These are phyloP conservation scores for Sinocyclocheilus rhinocerous DNA, from an alignment of 2,113 vertebrate genomes.

Conservation along the genomic window DNA sequence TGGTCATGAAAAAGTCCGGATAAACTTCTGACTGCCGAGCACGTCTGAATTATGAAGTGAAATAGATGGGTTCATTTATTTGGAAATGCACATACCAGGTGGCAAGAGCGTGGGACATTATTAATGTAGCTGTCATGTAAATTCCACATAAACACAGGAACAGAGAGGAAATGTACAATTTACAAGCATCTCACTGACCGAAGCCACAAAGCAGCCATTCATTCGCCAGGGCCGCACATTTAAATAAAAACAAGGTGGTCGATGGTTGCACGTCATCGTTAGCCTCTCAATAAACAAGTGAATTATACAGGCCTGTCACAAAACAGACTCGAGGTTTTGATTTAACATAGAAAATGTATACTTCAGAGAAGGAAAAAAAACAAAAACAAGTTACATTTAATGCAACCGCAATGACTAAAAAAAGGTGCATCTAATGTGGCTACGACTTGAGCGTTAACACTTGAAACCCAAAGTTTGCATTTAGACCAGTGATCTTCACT, in stretches of 20 bases:
- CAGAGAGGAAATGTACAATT: constrained; percentile 59
- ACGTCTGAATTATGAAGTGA: constrained; percentile 50
- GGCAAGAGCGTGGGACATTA: constrained; percentile 51
- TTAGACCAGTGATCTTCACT: no score
- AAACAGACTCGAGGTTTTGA: constrained; percentile 12
- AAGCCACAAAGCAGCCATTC: constrained; percentile 57
- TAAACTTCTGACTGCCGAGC: constrained; percentile 33
- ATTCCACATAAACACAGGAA: constrained; percentile 58
- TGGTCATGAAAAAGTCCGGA: constrained; percentile 42
- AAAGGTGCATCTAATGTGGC: not conserved
- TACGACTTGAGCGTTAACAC: not conserved
- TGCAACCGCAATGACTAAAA: not conserved
- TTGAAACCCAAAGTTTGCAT: not conserved
- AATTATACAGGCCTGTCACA: constrained; percentile 40
- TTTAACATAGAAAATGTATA: constrained; percentile 2
- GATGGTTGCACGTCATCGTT: constrained; percentile 32
- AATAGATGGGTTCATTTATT: constrained; percentile 59
- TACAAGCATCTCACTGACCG: constrained; percentile 56
- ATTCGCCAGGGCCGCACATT: constrained; percentile 44
- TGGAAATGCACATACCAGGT: constrained; percentile 56
- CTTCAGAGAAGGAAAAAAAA: not conserved
- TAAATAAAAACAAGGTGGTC: constrained; percentile 61
- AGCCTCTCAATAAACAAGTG: constrained; percentile 54
- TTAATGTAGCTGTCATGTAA: constrained; percentile 62
- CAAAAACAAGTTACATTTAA: not conserved